Evolutionary conservation across 2,113 vertebrate species (phyloP).

Genomic region (Lagopus leucura): DNA sequence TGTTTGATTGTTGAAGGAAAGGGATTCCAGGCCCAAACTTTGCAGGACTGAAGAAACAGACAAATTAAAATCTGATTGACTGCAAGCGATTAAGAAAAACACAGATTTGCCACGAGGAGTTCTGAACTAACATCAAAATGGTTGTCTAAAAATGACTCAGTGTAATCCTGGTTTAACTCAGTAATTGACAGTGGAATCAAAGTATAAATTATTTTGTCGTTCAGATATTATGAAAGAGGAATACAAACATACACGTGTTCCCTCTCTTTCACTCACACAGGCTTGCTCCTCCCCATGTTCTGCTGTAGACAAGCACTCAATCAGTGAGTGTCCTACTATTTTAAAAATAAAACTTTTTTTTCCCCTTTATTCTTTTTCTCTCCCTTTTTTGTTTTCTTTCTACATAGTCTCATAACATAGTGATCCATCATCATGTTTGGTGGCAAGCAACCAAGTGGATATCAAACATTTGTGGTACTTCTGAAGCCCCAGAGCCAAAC

Average conservation of each 20-base stretch:
- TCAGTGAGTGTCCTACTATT: neutral
- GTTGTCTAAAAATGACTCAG: neutral
- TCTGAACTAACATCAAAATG: neutral
- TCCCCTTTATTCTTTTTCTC: neutral
- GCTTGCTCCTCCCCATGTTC: neutral
- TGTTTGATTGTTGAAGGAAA: constrained; percentile 53
- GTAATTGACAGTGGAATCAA: neutral
- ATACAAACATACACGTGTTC: neutral
- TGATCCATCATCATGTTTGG: constrained; percentile 49
- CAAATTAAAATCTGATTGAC: constrained; percentile 70
- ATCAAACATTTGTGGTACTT: constrained; percentile 50
- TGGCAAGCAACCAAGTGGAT: constrained; percentile 35
- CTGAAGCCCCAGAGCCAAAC: constrained; percentile 57
- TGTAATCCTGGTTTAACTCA: constrained; percentile 26
- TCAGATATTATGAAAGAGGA: constrained; percentile 9
- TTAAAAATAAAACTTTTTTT: neutral
- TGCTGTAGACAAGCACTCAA: neutral
- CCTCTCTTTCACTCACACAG: neutral
- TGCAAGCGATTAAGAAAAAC: constrained; percentile 58
- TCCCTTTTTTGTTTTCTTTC: neutral
- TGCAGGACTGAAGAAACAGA: constrained; percentile 46
- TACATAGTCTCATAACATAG: neutral
- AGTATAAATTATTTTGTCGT: constrained; percentile 10
- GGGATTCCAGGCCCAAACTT: constrained; percentile 34
- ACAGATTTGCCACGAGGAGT: constrained; percentile 33